phyloP scores from a whole-genome alignment of 2,113 vertebrate species.

The Lycaon pictus region DNA sequence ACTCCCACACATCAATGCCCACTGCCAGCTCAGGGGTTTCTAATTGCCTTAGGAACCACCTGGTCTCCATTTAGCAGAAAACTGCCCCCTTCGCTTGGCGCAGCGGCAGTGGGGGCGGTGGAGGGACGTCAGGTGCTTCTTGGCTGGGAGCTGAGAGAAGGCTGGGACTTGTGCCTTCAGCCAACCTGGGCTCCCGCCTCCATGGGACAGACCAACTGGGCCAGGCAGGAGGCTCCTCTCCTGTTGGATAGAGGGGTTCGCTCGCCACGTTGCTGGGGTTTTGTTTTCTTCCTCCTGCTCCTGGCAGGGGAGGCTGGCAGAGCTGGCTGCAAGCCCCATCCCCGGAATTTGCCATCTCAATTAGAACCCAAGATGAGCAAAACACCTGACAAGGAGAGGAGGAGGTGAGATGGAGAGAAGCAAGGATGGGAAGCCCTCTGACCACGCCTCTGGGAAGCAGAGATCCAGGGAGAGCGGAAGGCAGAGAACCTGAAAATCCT shows the following conservation, averaged over 20 bases:
- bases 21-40: neutral
- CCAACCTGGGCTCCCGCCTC: neutral
- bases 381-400: slow-evolving; percentile 40
- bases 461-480: neutral
- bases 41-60: slow-evolving; percentile 54
- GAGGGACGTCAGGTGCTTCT: slow-evolving; percentile 45
- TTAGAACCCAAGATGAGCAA: slow-evolving; percentile 67
- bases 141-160: neutral
- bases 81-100: neutral
- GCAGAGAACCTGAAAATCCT: neutral
- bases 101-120: accelerated
- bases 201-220: accelerated
- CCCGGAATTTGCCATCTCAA: slow-evolving; percentile 77
- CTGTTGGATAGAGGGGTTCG: neutral
- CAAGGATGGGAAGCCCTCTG: accelerated
- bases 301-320: slow-evolving; percentile 71
- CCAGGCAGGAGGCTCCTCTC: neutral
- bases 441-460: neutral
- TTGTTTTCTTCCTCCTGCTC: slow-evolving; percentile 49
- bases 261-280: neutral
- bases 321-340: slow-evolving; percentile 70
- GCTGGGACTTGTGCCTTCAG: neutral
- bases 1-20: neutral
- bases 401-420: neutral
- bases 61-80: slow-evolving; percentile 54